Base-by-base conservation (phyloP, 2,888 invertebrate genomes). In the Arctia plantaginis region DNA sequence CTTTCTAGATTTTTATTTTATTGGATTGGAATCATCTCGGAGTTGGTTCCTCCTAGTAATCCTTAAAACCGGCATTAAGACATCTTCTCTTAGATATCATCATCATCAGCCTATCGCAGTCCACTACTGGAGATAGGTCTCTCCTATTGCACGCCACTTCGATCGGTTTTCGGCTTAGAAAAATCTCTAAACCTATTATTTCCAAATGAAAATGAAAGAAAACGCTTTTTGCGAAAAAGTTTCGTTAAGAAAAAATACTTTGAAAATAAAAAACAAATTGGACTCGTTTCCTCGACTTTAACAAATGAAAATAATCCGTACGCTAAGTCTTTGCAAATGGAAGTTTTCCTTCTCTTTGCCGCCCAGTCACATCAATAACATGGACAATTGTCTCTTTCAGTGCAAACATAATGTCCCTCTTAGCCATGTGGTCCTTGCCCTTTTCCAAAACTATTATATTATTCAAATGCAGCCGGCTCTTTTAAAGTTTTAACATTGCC, bases 361-460 rank as follows among this genome's bases (percentile, higher is more conserved):
- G 66, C 77, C 74, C 47, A 75, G 77, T 83, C 80, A 80, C 82
- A 82, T 84, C 82, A 84, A 84, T 84, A 82, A 83, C 83, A 83
- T 82, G 69, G 73, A 78, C 41, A 71, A 62, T 65, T 69, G 64
- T 77, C 66, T 69, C 78, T 78, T 75, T 84, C 75, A 70, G 71
- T 72, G 72, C 66, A 67, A 77, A 87, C 87, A 85, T 86, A 88
- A 87, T 85, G 87, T 82, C 88, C 88, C 85, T 88, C 88, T 87
- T 87, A 80, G 76, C 83, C 80, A 83, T 84, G 85, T 80, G 82
- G 72, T 44, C 80, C 81, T 74, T 79, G 80, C 27, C 41, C 51
- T 39, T 47, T n/a, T 80, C 82, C 77, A 80, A 85, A 89, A 89
- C 90, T 91, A 90, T 91, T 90, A 89, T 90, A 90, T 91, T 91